Evolutionary conservation across 2,797 vertebrate species (phyloP).

Genomic region (Acridotheres tristis): DNA sequence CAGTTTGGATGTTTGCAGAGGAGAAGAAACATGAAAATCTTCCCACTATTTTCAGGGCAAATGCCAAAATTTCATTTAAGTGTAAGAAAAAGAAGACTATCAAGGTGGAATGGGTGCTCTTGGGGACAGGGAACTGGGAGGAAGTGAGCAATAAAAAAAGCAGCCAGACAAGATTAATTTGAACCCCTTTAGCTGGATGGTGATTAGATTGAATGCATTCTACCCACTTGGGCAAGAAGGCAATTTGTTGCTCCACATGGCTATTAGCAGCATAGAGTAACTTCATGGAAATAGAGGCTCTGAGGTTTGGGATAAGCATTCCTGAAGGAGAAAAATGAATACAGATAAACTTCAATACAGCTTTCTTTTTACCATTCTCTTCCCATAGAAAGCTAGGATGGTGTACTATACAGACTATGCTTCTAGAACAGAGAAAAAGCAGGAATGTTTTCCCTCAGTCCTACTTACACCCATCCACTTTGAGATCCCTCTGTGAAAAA

Average conservation of each 20-base stretch:
- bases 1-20: not conserved
- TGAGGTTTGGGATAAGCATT: not conserved
- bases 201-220: not conserved
- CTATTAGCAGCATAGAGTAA: not conserved
- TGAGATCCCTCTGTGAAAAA: not conserved
- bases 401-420: not conserved
- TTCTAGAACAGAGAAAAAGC: not conserved
- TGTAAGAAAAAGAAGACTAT: not conserved
- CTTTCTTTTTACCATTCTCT: not conserved
- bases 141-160: not conserved
- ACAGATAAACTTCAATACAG: not conserved
- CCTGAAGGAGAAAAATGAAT: not conserved
- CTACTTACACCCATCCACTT: not conserved
- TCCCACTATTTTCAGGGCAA: not conserved
- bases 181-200: not conserved
- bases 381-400: not conserved
- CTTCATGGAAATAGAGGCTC: not conserved
- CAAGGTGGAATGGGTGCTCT: not conserved
- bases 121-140: not conserved
- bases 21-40: not conserved
- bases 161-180: not conserved
- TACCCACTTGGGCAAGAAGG: not conserved
- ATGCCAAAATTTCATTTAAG: not conserved
- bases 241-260: conserved; percentile 14
- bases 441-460: not conserved